Evolutionary conservation across 2,113 vertebrate genomes (phyloP).

Genomic region (Mystacornis crossleyi): DNA sequence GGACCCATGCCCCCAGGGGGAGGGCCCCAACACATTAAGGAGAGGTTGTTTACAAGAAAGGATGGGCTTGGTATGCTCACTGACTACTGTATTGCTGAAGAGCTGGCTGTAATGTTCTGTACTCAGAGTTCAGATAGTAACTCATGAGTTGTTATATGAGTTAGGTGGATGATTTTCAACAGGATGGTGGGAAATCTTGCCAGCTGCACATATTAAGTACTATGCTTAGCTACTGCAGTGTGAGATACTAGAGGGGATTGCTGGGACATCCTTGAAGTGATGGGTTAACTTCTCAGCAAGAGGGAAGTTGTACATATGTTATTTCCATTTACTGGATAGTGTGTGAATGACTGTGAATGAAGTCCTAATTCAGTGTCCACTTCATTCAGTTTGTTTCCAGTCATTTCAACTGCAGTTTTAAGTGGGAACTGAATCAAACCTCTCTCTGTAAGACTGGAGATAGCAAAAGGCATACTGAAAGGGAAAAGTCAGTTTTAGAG

Average conservation of each 20-base stretch:
- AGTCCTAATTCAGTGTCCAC: neutral
- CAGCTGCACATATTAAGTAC: neutral
- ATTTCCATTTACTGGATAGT: neutral
- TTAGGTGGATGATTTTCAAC: neutral
- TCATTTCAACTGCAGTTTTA: neutral
- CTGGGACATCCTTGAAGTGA: neutral
- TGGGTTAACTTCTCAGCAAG: neutral
- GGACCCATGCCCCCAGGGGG: too few species aligned
- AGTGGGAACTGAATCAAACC: neutral
- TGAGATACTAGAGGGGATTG: neutral
- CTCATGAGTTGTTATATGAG: neutral
- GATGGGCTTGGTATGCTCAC: neutral
- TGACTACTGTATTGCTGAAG: neutral
- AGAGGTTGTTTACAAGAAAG: neutral
- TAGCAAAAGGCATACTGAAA: neutral
- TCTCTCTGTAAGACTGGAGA: neutral
- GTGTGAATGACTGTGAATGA: neutral
- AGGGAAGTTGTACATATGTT: neutral
- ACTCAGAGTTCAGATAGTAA: neutral
- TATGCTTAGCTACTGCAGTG: neutral
- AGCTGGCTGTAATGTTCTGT: neutral
- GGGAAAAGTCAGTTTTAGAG: neutral
- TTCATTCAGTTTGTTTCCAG: neutral
- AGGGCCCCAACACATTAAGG: too few species aligned
- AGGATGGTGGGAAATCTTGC: neutral